These are phyloP conservation scores for Sebastolobus altivelis DNA, from an alignment of 2,797 vertebrate genomes.

Conservation along the genomic window DNA sequence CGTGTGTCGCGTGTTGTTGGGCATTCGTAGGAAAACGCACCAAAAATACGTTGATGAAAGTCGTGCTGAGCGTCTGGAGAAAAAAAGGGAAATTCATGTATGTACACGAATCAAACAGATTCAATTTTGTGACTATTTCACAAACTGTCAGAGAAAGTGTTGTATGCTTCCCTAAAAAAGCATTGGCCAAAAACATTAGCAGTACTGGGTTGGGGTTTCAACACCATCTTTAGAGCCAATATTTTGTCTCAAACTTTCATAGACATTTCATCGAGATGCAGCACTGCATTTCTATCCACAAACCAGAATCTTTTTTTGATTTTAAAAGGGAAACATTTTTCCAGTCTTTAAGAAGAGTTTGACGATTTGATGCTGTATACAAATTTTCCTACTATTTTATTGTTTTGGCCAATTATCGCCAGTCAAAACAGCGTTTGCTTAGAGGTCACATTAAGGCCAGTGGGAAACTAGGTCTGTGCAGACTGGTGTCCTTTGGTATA, in stretches of 20 bases:
- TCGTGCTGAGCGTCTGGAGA: no score
- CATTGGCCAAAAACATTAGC: neutral
- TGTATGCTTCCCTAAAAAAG: neutral
- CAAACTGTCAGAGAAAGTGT: no score
- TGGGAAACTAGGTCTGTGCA: conserved; percentile 66
- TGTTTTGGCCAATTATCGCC: conserved; percentile 19
- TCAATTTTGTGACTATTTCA: no score
- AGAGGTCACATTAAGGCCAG: conserved; percentile 69
- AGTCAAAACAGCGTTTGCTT: conserved; percentile 35
- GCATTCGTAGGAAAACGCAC: no score
- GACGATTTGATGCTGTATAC: rapidly evolving
- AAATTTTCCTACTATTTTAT: neutral
- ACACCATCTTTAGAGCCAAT: neutral
- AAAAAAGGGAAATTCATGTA: no score
- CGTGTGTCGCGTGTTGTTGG: no score
- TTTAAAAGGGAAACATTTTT: neutral
- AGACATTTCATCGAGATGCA: neutral
- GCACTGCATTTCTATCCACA: neutral
- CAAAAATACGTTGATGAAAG: no score
- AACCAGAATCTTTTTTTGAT: neutral
- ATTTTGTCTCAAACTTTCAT: neutral
- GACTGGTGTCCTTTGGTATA: conserved; percentile 72
- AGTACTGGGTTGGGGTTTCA: neutral
- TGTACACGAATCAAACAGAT: no score
- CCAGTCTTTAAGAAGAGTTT: neutral